Evolutionary conservation across 2,797 vertebrate genomes (phyloP).

Genomic region (Microhierax caerulescens): DNA sequence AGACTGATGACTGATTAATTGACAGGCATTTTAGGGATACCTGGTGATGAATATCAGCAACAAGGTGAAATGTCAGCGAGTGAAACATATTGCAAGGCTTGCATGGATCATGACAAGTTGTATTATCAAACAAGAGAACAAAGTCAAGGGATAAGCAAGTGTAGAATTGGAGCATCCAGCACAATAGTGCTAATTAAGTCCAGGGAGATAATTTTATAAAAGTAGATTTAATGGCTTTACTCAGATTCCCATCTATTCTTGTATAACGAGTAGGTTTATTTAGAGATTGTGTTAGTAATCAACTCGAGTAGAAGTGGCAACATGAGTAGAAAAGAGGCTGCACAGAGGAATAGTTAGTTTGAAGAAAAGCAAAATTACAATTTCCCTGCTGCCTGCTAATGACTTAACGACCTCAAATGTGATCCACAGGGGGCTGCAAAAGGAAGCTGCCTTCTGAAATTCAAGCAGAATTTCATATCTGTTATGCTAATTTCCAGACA

Average conservation of each 20-base stretch:
- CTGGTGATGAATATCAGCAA: background rate
- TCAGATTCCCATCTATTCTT: background rate
- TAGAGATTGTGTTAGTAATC: background rate
- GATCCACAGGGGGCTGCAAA: background rate
- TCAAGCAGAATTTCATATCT: background rate
- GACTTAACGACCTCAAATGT: background rate
- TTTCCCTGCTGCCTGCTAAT: constrained; percentile 14
- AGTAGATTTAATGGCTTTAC: background rate
- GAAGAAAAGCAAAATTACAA: background rate
- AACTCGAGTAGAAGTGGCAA: background rate
- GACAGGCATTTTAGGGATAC: background rate
- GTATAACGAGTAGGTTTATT: background rate
- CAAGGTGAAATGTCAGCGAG: constrained; percentile 13
- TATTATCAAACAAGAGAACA: background rate
- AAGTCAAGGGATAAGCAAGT: constrained; percentile 13
- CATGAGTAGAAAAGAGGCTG: background rate
- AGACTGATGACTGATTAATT: background rate
- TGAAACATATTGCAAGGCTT: constrained; percentile 4
- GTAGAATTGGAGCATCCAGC: background rate
- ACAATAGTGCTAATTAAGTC: background rate
- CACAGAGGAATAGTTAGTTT: background rate
- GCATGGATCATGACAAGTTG: background rate
- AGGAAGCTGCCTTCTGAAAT: background rate
- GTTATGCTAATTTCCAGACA: background rate
- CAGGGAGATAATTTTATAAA: background rate